phyloP scores from a whole-genome alignment of 1,140 invertebrate genomes.

The Nylanderia fulva region DNA sequence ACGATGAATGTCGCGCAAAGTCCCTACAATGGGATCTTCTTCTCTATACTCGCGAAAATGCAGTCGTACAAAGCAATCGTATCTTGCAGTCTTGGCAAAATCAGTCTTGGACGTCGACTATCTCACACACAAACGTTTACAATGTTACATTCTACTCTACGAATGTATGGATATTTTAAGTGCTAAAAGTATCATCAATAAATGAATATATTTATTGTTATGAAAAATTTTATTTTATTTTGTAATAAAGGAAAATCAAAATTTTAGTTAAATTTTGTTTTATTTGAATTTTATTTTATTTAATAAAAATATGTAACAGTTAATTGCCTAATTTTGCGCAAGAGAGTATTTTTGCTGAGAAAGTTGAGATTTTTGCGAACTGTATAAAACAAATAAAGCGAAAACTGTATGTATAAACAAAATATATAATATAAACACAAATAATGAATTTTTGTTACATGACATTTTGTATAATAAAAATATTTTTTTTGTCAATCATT shows the following conservation, averaged over 20 bases:
- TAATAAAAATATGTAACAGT: too few species aligned
- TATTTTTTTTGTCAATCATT: background rate
- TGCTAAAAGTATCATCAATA: background rate
- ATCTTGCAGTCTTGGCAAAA: slow-evolving; percentile 75
- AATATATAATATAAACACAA: too few species aligned
- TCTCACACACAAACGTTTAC: background rate
- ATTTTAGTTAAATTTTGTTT: too few species aligned
- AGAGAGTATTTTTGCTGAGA: background rate
- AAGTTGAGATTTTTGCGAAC: background rate
- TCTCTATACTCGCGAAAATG: slow-evolving; percentile 73
- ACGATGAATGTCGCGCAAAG: slow-evolving; percentile 80
- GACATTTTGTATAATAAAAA: too few species aligned
- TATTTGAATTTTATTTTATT: too few species aligned
- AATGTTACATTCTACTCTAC: slow-evolving; percentile 3
- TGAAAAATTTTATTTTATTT: too few species aligned
- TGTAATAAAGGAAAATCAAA: too few species aligned
- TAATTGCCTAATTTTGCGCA: background rate
- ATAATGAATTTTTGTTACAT: too few species aligned
- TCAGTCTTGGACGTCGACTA: slow-evolving; percentile 40
- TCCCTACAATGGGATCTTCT: slow-evolving; percentile 81
- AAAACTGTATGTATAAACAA: too few species aligned
- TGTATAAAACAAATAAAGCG: too few species aligned
- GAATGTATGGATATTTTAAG: background rate
- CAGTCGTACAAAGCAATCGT: slow-evolving; percentile 73
- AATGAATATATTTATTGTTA: too few species aligned